Evolutionary conservation across 2,888 invertebrate genomes (phyloP), one percentile per base, ranked within the genome.

Genomic region (Oithona nana): DNA sequence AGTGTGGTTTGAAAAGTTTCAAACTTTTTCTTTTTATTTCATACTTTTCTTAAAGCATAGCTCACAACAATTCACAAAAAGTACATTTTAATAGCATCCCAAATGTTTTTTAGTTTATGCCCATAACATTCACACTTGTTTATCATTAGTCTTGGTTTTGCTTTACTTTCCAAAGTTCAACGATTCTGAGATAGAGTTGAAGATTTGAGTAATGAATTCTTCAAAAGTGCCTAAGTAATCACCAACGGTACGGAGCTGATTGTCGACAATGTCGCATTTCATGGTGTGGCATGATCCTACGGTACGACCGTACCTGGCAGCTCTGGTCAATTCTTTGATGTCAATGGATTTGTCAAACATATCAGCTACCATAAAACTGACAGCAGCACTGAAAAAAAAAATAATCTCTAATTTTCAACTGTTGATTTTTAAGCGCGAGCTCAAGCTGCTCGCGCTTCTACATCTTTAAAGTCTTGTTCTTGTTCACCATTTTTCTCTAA

Each of bases 311-410:
- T 39, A 62, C 22, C 54, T 30, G 24, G 62, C 62, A 2, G 62
- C 62, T 26, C 54, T n/a, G 28, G 62, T 62, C n/a, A 62, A 30
- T 39, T 52, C 62, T 28, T 62, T n/a, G 29, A 62, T 55, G 30
- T 62, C 56, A 39, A 62, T 56, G 24, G 62, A 54, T 16, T 62
- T 20, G 26, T 55, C 62, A 48, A 62, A 62, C 48, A 30, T 28
- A n/a, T 62, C 62, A 24, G 62, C 62, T 4, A 62, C 62, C 28
- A 56, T 39, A 28, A 62, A 62, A 28, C 62, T 62, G n/a, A 62
- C 56, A 28, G 62, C 62, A 62, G 62, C 62, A 56, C 59, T 59
- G 6, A 20, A 59, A 59, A 22, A n/a, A 59, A 48, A 59, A 48
- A 4, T 11, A 56, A 30, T n/a, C n/a, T n/a, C n/a, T n/a, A n/a